Percentiles rank a stretch among this genome's conserved stretches.
phyloP scores from a whole-genome alignment of 2,797 vertebrate species.

The Phrynocephalus vlangalii region DNA sequence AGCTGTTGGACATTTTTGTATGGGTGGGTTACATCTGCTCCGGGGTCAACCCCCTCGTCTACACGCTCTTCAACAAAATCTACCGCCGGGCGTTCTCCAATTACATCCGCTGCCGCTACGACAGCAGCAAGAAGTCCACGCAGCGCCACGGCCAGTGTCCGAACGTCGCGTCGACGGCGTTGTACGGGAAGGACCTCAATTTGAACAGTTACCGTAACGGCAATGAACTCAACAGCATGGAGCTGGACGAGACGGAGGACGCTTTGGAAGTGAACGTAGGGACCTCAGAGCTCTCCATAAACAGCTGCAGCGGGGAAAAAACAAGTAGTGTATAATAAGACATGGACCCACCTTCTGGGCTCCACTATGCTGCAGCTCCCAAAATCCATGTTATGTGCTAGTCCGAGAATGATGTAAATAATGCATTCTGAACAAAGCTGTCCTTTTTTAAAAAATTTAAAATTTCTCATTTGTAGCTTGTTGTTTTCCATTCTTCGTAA shows the following conservation, averaged over 20 bases:
- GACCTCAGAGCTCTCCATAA: conserved; percentile 83
- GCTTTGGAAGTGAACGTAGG: conserved; percentile 83
- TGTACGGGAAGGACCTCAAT: conserved; percentile 80
- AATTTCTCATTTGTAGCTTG: conserved; percentile 74
- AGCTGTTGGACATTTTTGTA: conserved; percentile 95
- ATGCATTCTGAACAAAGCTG: conserved; percentile 73
- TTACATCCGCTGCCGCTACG: conserved; percentile 92
- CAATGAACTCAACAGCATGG: conserved; percentile 77
- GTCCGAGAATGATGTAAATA: conserved; percentile 79
- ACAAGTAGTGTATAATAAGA: conserved; percentile 89
- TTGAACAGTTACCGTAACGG: conserved; percentile 86
- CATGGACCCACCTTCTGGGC: conserved; percentile 15
- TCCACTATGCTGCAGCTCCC: conserved; percentile 40
- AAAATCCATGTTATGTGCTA: conserved; percentile 50
- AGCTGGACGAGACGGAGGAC: conserved; percentile 82
- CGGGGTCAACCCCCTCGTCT: conserved; percentile 95
- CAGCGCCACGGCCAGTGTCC: conserved; percentile 76
- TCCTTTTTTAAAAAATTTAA: conserved; percentile 61
- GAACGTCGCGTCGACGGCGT: conserved; percentile 71
- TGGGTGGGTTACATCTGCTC: conserved; percentile 99
- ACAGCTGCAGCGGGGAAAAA: conserved; percentile 87
- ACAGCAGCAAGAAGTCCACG: conserved; percentile 71
- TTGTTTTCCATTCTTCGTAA: conserved; percentile 74
- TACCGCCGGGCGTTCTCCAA: conserved; percentile 95
- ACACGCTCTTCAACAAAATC: conserved; percentile 97